Evolutionary conservation across 2,888 invertebrate species (phyloP).

Genomic region (Ramazzottius varieornatus): DNA sequence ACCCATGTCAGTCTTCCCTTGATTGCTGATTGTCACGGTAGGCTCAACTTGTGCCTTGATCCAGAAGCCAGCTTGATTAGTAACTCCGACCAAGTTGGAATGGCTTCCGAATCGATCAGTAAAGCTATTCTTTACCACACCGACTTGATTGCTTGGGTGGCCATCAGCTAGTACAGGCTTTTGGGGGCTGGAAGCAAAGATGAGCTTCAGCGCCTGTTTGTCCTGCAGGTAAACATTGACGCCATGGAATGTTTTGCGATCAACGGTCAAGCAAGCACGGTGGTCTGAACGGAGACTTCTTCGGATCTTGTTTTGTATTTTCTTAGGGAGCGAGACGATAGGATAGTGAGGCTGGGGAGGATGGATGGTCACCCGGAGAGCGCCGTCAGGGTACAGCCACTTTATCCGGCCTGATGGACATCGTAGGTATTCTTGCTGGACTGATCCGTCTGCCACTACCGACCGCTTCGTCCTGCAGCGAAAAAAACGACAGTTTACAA

Average conservation of each 20-base stretch:
- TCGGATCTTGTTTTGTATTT: background rate
- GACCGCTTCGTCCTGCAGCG: background rate
- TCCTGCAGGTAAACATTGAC: background rate
- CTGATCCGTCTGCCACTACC: background rate
- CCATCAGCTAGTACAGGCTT: background rate
- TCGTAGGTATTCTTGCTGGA: background rate
- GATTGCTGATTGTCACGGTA: no score
- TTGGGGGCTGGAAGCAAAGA: no score
- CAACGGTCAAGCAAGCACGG: background rate
- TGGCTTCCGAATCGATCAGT: no score
- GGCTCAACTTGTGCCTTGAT: no score
- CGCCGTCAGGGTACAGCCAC: slow-evolving; percentile 1
- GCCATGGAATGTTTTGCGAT: background rate
- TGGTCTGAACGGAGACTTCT: background rate
- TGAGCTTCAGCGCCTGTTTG: no score
- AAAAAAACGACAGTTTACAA: background rate
- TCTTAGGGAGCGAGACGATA: background rate
- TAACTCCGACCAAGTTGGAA: no score
- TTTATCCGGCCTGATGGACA: background rate
- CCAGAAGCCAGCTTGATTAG: no score
- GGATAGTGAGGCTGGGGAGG: background rate
- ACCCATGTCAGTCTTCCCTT: no score
- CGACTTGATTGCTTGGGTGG: background rate
- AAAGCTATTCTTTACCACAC: background rate
- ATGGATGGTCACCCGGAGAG: background rate